Evolutionary conservation across 2,888 invertebrate genomes (phyloP).

Genomic region (Eulithis testata): DNA sequence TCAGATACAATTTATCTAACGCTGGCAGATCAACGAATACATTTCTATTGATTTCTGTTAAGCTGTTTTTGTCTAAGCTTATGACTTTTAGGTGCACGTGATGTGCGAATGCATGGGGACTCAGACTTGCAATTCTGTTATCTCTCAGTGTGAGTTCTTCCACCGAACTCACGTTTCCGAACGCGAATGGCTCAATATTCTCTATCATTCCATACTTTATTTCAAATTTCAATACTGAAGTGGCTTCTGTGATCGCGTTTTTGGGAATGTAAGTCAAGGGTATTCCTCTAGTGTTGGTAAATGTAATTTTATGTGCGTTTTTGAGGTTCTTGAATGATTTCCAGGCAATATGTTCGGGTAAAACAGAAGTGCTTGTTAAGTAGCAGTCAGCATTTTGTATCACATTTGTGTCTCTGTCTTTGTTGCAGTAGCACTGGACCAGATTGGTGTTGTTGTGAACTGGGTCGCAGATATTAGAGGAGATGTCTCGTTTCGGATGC

Average conservation of each 20-base stretch:
- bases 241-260: constrained; percentile 85
- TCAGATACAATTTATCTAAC: constrained; percentile 89
- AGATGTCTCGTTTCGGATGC: constrained; percentile 59
- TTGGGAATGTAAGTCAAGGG: constrained; percentile 88
- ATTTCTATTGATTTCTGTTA: constrained; percentile 89
- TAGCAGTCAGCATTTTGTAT: constrained; percentile 89
- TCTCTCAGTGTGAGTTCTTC: constrained; percentile 87
- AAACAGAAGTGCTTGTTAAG: constrained; percentile 84
- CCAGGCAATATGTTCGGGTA: constrained; percentile 87
- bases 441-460: constrained; percentile 61
- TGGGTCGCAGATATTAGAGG: constrained; percentile 63
- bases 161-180: constrained; percentile 87
- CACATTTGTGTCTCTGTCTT: constrained; percentile 46
- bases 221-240: constrained; percentile 82
- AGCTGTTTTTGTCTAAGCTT: constrained; percentile 88
- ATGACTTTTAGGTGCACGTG: constrained; percentile 86
- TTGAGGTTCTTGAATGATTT: constrained; percentile 86
- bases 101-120: constrained; percentile 87
- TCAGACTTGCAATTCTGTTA: constrained; percentile 87
- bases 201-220: constrained; percentile 89
- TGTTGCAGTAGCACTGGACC: constrained; percentile 70
- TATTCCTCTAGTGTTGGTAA: constrained; percentile 87
- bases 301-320: constrained; percentile 85
- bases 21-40: constrained; percentile 89
- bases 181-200: constrained; percentile 87